Base-by-base conservation (phyloP, 1,140 invertebrate species). In the Pseudoatta argentina region DNA sequence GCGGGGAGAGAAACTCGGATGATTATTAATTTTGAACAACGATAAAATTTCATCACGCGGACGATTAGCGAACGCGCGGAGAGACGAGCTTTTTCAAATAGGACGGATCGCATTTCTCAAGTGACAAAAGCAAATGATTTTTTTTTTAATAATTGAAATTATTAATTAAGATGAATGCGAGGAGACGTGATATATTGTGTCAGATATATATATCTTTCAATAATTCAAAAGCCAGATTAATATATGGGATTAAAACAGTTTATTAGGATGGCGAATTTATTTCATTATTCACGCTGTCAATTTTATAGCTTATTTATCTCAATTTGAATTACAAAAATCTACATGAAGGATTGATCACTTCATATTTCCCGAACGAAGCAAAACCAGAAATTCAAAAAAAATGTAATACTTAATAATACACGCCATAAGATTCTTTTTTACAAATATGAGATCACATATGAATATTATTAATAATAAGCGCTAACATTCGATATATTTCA, bases 1-100 rank as follows among this genome's bases (percentile, higher is more conserved):
- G 8, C 39, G 27, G n/a, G 21, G 67, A 14, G 27, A n/a, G 27
- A n/a, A 75, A 48, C 39, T 75, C 69, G 79, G 16, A 10, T 73
- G 55, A 55, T 83, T 83, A 83, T 83, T 83, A 83, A 83, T 83
- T 83, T 83, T 75, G 79, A 66, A 63, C 69, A 83, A 75, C 55
- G 79, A 39, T 55, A 48, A 75, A 83, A 75, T 83, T 83, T 83
- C 79, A 75, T 83, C 72, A 75, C 51, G 55, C 57, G 27, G 27
- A 83, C 27, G 18, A 66, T 39, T 18, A 39, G 53, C 66, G 21
- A 30, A 21, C 76, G 27, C 21, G 14, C 48, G 48, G 48, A 12
- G 44, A 18, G 27, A 16, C 3, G 14, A 14, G 18, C 12, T 81
- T 71, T 81, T 69, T 27, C 48, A 21, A 63, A 2, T 21, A 4